Evolutionary conservation across 2,797 vertebrate species (phyloP).

Genomic region (Nyctibius grandis): DNA sequence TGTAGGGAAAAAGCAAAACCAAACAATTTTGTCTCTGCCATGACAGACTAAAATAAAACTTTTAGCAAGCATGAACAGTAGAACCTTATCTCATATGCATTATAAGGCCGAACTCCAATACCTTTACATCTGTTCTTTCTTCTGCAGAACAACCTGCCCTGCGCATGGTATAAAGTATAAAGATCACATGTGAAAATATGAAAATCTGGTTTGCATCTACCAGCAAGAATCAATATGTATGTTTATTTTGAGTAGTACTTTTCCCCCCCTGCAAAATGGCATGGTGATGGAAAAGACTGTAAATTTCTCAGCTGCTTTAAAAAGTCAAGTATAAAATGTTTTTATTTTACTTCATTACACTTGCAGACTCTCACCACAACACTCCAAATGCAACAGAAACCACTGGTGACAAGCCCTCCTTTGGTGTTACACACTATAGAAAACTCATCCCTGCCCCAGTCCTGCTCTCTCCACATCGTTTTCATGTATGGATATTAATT

Average conservation of each 20-base stretch:
- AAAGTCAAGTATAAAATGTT: not conserved
- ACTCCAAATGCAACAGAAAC: not conserved
- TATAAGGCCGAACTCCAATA: constrained; percentile 8
- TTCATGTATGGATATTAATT: constrained; percentile 78
- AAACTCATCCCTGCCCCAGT: constrained; percentile 47
- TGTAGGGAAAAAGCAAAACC: constrained; percentile 28
- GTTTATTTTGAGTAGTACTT: constrained; percentile 25
- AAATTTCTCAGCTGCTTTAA: constrained; percentile 9
- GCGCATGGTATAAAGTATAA: not conserved
- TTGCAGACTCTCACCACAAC: not conserved
- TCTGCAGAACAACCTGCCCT: not conserved
- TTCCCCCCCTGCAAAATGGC: not conserved
- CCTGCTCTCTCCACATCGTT: constrained; percentile 50
- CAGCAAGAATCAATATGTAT: constrained; percentile 13
- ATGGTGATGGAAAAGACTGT: not conserved
- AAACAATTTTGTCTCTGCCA: constrained; percentile 34
- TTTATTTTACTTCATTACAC: constrained; percentile 27
- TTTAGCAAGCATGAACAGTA: constrained; percentile 36
- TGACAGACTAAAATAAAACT: constrained; percentile 40
- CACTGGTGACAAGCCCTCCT: not conserved
- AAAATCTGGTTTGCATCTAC: constrained; percentile 15
- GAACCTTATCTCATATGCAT: constrained; percentile 24
- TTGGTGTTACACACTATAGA: constrained; percentile 15
- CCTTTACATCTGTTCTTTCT: not conserved
- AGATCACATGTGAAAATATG: not conserved